Evolutionary conservation across 1,140 invertebrate species (phyloP).

Genomic region (Zaprionus ornatus): DNA sequence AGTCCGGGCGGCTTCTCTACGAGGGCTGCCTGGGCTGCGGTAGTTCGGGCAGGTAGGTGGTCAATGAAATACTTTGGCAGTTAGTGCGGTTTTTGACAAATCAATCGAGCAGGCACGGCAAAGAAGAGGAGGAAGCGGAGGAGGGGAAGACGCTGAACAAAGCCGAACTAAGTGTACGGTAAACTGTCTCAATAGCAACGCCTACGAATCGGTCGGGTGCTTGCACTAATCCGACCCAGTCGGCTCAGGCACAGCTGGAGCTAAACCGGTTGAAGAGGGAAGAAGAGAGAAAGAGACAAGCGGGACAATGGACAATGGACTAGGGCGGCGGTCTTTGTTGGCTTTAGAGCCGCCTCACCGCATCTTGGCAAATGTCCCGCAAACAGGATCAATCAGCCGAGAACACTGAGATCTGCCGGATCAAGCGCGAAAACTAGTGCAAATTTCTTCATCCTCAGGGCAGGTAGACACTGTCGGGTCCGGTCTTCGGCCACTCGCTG

Average conservation of each 20-base stretch:
- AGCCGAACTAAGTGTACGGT: constrained; percentile 68
- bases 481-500: constrained; percentile 41
- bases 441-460: constrained; percentile 38
- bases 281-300: not conserved
- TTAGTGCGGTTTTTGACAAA: constrained; percentile 70
- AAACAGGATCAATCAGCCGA: constrained; percentile 77
- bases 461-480: constrained; percentile 8
- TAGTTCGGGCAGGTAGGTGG: constrained; percentile 63
- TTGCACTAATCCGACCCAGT: constrained; percentile 53
- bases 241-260: constrained; percentile 61
- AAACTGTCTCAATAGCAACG: constrained; percentile 79
- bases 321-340: constrained; percentile 23
- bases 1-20: not conserved
- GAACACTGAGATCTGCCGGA: constrained; percentile 53
- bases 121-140: not conserved
- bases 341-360: constrained; percentile 64
- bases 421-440: constrained; percentile 76
- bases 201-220: constrained; percentile 45
- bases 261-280: constrained; percentile 16
- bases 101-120: constrained; percentile 51
- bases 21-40: constrained; percentile 4
- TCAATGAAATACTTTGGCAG: constrained; percentile 67
- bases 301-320: constrained; percentile 30
- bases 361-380: constrained; percentile 54
- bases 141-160: not conserved